Evolutionary conservation across 2,113 vertebrate genomes (phyloP), one percentile per base, ranked within the genome.

Genomic region (Scatophagus argus): DNA sequence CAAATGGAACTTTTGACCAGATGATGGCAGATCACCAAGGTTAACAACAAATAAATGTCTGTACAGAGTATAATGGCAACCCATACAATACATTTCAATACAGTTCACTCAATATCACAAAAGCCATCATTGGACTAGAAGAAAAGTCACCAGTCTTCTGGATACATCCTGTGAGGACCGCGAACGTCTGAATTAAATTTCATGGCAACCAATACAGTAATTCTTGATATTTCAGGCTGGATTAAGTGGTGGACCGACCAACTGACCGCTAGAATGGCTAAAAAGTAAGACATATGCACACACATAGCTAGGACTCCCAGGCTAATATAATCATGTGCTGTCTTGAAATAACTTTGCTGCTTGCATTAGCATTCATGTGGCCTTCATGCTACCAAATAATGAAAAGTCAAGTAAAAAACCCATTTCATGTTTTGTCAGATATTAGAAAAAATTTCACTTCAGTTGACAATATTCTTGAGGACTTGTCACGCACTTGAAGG

Each of bases 401-500:
- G 54, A n/a, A 55, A 72, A 52, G 5, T n/a, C 11, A 62, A 65
- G 41, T n/a, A 14, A 77, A 74, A 79, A 27, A 47, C 17, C 10
- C 54, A 32, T 68, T 80, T 65, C 38, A 54, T 77, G 56, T 67
- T 65, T 67, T 70, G 27, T n/a, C 78, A 77, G 25, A 60, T 71
- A 61, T 75, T 17, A 51, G 25, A 66, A 56, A 27, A 46, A 32
- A 34, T 76, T 73, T 69, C 62, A 66, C 29, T 39, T 13, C 19
- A 54, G 49, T 23, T 65, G 63, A 71, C 74, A 82, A 86, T 47
- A 69, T 64, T 77, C 71, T 60, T 27, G 55, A 85, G 67, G 55
- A 76, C 84, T 67, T 74, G 68, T 69, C 72, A 78, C 44, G 29
- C 7, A 54, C 76, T 82, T 7, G 32, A 80, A 76, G 73, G 25